Base-by-base conservation (phyloP, 2,797 vertebrate genomes). In the Aeoliscus strigatus region DNA sequence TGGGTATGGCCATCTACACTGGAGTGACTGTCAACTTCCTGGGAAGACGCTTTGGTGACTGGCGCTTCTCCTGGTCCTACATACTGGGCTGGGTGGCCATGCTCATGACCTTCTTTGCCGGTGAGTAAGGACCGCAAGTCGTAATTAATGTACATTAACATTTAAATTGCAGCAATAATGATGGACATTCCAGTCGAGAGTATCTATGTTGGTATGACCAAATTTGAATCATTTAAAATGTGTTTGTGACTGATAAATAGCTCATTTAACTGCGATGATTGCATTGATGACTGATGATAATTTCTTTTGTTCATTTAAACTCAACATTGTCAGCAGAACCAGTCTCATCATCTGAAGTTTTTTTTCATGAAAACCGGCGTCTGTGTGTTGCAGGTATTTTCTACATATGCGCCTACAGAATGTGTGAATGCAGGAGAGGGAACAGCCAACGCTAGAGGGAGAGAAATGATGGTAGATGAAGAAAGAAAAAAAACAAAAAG, bases 31-130 rank as follows among this genome's bases (percentile, higher is more conserved):
- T 93, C 33, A 91, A 89, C 70, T 92, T 92, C 79, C 83, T 92
- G 9, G 91, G 91, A 30, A 90, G 84, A 45, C 88, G 90, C 6
- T 92, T 90, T 0, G 89, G 90, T 14, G 90, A 93, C 68, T 93
- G 92, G 92, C 89, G 91, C 33, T 94, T 94, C 62, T 92, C 91
- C 62, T 94, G 92, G 92, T 94, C 92, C 8, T 94, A 93, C 77
- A 91, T 93, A 67, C 74, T 93, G 46, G 90, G 90, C 73, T 93
- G 91, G 91, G 91, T 92, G 38, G 84, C 90, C 27, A 85, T 93
- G 81, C 90, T 93, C 40, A 90, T 93, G 91, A 91, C 86, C 28
- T 92, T 93, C 75, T 91, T 93, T 57, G 90, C 91, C 87, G 92
- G 91, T 91, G 39, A 75, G 37, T 51, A 27, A 35, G 9, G 9